These are phyloP conservation scores for Bacillus rossius DNA, from an alignment of 1,140 invertebrate genomes.

Conservation along the genomic window DNA sequence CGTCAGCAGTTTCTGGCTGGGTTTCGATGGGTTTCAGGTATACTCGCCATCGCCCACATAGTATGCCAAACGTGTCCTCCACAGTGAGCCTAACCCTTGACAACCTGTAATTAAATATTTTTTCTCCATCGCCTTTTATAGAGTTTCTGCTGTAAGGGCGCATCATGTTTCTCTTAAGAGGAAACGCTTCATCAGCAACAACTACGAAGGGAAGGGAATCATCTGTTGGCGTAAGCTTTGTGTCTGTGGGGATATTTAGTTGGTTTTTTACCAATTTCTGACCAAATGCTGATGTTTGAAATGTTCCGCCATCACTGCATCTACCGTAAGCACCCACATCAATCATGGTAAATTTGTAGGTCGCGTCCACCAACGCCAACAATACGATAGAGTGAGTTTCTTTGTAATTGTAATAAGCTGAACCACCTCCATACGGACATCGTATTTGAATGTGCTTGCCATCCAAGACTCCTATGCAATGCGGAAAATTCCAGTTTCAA, in stretches of 20 bases:
- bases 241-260: not conserved
- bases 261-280: slow-evolving; percentile 24
- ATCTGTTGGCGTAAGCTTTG: not conserved
- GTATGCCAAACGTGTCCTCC: slow-evolving; percentile 39
- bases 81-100: slow-evolving; percentile 32
- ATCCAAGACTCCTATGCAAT: slow-evolving; percentile 39
- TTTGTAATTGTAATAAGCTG: slow-evolving; percentile 40
- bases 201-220: slow-evolving; percentile 11
- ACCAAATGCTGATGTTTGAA: slow-evolving; percentile 1
- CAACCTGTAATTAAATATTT: slow-evolving; percentile 32
- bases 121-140: not conserved
- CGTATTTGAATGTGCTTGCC: slow-evolving; percentile 42
- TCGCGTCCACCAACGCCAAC: slow-evolving; percentile 37
- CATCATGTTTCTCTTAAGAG: slow-evolving; percentile 12
- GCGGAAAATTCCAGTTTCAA: slow-evolving; percentile 37
- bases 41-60: slow-evolving; percentile 21
- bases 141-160: slow-evolving; percentile 10
- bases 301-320: slow-evolving; percentile 26
- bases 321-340: slow-evolving; percentile 39
- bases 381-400: slow-evolving; percentile 39
- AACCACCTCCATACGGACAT: slow-evolving; percentile 33
- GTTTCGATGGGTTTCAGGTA: slow-evolving; percentile 26
- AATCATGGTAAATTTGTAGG: slow-evolving; percentile 40
- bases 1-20: slow-evolving; percentile 17
- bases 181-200: slow-evolving; percentile 21